Evolutionary conservation across 2,113 vertebrate species (phyloP).

Genomic region (Oncorhynchus clarkii): DNA sequence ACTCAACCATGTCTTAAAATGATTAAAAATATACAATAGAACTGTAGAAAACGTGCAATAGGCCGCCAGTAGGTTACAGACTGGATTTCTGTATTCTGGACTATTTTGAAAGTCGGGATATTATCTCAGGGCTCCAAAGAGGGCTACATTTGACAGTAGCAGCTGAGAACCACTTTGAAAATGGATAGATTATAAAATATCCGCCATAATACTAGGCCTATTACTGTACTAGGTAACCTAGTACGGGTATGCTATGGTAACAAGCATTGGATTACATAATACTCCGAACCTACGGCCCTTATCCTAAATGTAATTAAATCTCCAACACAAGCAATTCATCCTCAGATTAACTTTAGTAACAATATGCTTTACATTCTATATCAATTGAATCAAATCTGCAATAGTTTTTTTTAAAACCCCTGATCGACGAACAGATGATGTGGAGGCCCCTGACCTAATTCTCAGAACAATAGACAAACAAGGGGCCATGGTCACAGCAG

Average conservation of each 20-base stretch:
- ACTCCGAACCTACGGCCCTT: not conserved
- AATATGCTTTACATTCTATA: not conserved
- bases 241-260: not conserved
- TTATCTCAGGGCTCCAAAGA: too few relatives aligned
- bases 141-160: too few relatives aligned
- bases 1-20: constrained; percentile 8
- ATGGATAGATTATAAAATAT: too few relatives aligned
- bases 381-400: not conserved
- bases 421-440: constrained; percentile 5
- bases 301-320: not conserved
- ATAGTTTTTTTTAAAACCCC: not conserved
- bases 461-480: constrained; percentile 11
- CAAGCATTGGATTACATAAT: not conserved
- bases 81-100: too few relatives aligned
- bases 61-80: too few relatives aligned
- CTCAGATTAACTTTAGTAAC: constrained; percentile 2
- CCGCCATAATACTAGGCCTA: too few relatives aligned
- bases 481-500: not conserved
- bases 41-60: not conserved
- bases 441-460: constrained; percentile 16
- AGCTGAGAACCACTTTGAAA: too few relatives aligned
- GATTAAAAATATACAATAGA: not conserved
- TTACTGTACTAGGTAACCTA: not conserved
- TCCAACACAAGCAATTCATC: not conserved
- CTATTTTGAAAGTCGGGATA: too few relatives aligned